Percentiles rank a stretch among this genome's conserved stretches.
phyloP scores from a whole-genome alignment of 2,888 invertebrate species.

The Hecatera dysodea region DNA sequence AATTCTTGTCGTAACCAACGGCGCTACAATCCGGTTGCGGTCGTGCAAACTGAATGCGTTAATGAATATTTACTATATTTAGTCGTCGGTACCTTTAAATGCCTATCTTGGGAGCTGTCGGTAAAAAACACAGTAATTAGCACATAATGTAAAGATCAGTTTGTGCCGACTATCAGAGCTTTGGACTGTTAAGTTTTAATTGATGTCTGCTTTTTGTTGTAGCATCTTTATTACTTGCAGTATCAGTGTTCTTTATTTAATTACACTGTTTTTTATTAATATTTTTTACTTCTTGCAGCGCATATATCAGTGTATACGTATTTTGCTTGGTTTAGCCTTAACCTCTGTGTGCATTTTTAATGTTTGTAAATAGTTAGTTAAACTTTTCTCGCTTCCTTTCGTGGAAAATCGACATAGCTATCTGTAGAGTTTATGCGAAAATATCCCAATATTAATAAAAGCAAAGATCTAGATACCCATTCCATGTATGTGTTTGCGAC shows the following conservation, averaged over 20 bases:
- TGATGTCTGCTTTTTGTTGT: conserved; percentile 57
- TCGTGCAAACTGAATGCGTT: conserved; percentile 69
- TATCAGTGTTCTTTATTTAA: conserved; percentile 14
- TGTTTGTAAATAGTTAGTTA: background rate
- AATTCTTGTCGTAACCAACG: conserved; percentile 66
- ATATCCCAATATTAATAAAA: conserved; percentile 63
- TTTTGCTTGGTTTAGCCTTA: background rate
- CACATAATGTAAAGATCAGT: conserved; percentile 68
- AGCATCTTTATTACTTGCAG: conserved; percentile 29
- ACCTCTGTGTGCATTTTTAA: background rate
- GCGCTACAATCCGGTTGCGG: conserved; percentile 70
- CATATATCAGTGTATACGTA: background rate
- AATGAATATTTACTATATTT: conserved; percentile 81
- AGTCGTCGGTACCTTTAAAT: conserved; percentile 71
- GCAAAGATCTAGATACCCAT: conserved; percentile 65
- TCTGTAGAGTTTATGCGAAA: conserved; percentile 34
- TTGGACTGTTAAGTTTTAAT: conserved; percentile 62
- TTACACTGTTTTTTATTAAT: too few species aligned
- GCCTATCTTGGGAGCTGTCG: conserved; percentile 60
- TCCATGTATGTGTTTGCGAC: conserved; percentile 63
- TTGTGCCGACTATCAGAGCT: conserved; percentile 50
- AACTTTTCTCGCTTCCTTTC: conserved; percentile 1
- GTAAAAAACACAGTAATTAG: conserved; percentile 69
- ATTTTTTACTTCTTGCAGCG: background rate
- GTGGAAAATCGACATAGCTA: conserved; percentile 5